A percentile compares a stretch with the other conserved stretches of the same genome.
Evolutionary conservation across 1,140 invertebrate species (phyloP).

Genomic region (Heliconius himera): DNA sequence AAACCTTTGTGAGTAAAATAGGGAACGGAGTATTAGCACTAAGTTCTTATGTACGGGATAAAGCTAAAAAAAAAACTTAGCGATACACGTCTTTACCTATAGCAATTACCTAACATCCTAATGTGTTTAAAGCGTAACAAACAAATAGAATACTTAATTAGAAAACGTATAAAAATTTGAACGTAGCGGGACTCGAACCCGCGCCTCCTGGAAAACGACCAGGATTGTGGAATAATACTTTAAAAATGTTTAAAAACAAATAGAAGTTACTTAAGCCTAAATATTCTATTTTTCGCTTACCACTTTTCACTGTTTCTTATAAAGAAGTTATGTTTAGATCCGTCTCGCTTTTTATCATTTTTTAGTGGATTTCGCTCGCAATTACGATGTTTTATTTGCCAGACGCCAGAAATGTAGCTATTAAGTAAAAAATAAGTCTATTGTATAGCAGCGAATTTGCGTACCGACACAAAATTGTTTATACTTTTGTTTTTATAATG

Average conservation of each 20-base stretch:
- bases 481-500: neutral
- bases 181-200: no score
- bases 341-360: neutral
- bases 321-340: neutral
- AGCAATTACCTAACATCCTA: neutral
- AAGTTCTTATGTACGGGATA: no score
- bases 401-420: neutral
- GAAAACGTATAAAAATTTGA: no score
- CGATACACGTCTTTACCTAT: no score
- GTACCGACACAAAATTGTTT: neutral
- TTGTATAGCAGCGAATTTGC: neutral
- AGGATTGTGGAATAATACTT: no score
- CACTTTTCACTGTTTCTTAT: neutral
- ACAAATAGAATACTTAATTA: no score
- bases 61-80: no score
- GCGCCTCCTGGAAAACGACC: no score
- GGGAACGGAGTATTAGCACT: no score
- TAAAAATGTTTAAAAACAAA: neutral
- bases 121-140: neutral
- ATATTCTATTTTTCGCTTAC: neutral
- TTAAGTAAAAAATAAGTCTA: neutral
- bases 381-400: conserved; percentile 1
- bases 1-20: no score
- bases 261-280: neutral
- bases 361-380: neutral